Evolutionary conservation across 2,888 invertebrate genomes (phyloP).

Genomic region (Leucophenga montana): DNA sequence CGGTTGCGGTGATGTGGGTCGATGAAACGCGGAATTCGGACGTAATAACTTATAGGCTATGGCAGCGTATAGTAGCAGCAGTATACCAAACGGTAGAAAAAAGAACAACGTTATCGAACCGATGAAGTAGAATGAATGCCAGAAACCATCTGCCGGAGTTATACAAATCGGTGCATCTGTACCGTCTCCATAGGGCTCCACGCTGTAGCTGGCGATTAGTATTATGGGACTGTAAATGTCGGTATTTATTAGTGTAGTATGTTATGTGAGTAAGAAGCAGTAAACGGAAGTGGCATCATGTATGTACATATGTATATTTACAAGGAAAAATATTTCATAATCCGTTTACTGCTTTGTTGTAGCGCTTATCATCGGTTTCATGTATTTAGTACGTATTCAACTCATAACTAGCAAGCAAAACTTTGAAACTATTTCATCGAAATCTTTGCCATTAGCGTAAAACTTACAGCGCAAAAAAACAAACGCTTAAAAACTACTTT

Average conservation of each 20-base stretch:
- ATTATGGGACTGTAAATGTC: constrained; percentile 83
- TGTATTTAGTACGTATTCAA: constrained; percentile 10
- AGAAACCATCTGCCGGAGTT: constrained; percentile 84
- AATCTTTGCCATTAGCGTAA: constrained; percentile 22
- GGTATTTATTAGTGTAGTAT: constrained; percentile 20
- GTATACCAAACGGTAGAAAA: constrained; percentile 85
- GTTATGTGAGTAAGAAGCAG: background rate
- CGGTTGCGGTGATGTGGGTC: constrained; percentile 58
- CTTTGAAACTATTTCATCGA: background rate
- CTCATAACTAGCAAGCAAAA: background rate
- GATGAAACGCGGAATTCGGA: constrained; percentile 59
- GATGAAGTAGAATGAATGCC: constrained; percentile 87
- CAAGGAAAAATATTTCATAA: background rate
- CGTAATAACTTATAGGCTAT: constrained; percentile 90
- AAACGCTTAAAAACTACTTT: constrained; percentile 52
- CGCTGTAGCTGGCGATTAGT: constrained; percentile 83
- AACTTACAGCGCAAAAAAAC: constrained; percentile 33
- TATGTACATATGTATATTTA: background rate
- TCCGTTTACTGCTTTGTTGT: background rate
- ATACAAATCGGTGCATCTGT: constrained; percentile 82
- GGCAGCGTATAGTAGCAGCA: constrained; percentile 87
- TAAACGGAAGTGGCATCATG: background rate
- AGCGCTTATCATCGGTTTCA: constrained; percentile 24
- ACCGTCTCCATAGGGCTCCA: constrained; percentile 83
- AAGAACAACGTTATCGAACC: constrained; percentile 88